Evolutionary conservation across 2,113 vertebrate species (phyloP).

Genomic region (Vidua chalybeata): DNA sequence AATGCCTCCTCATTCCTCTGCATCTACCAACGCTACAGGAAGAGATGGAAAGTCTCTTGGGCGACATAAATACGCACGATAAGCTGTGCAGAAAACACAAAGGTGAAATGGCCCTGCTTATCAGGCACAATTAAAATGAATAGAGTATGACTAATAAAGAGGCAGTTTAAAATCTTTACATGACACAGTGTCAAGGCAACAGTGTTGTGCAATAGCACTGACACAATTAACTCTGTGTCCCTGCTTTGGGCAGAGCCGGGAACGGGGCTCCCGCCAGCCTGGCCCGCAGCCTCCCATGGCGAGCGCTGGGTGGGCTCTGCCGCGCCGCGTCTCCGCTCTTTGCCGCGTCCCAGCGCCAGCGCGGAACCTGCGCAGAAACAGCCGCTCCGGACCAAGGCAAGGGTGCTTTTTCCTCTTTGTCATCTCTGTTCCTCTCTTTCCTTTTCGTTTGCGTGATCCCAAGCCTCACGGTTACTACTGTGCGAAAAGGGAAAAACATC

Average conservation of each 20-base stretch:
- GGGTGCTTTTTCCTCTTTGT: background rate
- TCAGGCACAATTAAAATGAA: conserved; percentile 42
- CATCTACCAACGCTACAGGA: background rate
- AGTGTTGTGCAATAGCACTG: conserved; percentile 14
- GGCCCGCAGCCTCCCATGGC: background rate
- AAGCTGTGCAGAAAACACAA: background rate
- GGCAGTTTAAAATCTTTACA: conserved; percentile 34
- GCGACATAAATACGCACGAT: background rate
- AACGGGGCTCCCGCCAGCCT: background rate
- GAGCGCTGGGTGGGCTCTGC: background rate
- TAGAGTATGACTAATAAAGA: conserved; percentile 37
- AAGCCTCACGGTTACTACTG: background rate
- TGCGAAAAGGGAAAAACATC: background rate
- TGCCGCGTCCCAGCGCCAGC: accelerated
- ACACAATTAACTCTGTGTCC: background rate
- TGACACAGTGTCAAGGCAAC: conserved; percentile 45
- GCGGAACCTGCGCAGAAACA: background rate
- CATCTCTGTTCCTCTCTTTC: background rate
- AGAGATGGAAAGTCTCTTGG: background rate
- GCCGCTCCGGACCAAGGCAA: background rate
- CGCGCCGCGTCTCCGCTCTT: background rate
- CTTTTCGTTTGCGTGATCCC: background rate
- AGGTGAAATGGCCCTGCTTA: conserved; percentile 45
- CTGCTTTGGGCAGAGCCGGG: background rate
- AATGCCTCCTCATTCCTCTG: background rate